These are phyloP conservation scores for Zoroaster sp. DNA, from an alignment of 53 echinoderm and acorn worm species.

Conservation along the genomic window DNA sequence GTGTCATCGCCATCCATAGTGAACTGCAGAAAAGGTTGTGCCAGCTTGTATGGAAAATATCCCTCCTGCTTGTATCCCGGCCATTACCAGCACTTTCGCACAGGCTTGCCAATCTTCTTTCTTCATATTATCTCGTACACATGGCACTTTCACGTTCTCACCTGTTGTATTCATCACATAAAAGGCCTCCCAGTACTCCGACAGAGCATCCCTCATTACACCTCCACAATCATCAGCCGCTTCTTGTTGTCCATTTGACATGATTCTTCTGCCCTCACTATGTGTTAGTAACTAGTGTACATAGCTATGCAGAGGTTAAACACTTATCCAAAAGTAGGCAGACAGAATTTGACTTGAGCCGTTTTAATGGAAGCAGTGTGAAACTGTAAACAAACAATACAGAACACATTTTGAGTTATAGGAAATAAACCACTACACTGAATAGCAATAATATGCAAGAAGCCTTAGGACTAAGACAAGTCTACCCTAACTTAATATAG, in stretches of 20 bases:
- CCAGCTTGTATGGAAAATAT: conserved; percentile 54
- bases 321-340: no score
- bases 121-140: conserved; percentile 21
- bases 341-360: no score
- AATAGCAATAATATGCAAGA: no score
- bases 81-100: conserved; percentile 53
- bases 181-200: conserved; percentile 57
- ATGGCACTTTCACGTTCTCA: conserved; percentile 49
- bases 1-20: conserved; percentile 23
- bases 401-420: no score
- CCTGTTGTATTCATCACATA: conserved; percentile 25
- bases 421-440: no score
- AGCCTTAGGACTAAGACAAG: no score
- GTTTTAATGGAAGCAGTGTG: no score
- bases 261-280: no score
- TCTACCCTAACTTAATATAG: no score
- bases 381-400: no score
- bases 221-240: conserved; percentile 42
- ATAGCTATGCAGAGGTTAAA: no score
- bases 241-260: conserved; percentile 15
- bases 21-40: conserved; percentile 26
- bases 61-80: conserved; percentile 46
- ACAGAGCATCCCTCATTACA: conserved; percentile 45
- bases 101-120: conserved; percentile 25
- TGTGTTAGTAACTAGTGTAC: no score